phyloP scores from a whole-genome alignment of 1,140 invertebrate species.

The Ostrea edulis region DNA sequence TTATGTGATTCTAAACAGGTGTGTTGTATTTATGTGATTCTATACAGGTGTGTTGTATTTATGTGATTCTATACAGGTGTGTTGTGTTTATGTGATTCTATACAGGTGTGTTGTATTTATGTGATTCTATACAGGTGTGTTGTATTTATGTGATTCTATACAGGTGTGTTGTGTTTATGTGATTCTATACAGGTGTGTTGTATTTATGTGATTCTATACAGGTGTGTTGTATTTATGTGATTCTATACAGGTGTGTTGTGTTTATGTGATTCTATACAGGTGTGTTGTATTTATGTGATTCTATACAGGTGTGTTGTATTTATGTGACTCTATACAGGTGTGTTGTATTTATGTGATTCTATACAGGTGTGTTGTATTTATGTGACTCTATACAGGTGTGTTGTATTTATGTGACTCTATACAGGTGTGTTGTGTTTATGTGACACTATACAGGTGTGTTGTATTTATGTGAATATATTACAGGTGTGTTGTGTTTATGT shows the following conservation, averaged over 20 bases:
- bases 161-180: too few relatives aligned
- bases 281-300: not conserved
- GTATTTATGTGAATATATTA: too few relatives aligned
- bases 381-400: not conserved
- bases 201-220: not conserved
- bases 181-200: not conserved
- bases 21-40: too few relatives aligned
- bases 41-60: not conserved
- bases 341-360: too few relatives aligned
- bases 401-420: not conserved
- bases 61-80: not conserved
- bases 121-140: not conserved
- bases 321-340: too few relatives aligned
- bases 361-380: constrained; percentile 61
- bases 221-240: not conserved
- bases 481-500: not conserved
- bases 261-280: not conserved
- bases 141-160: too few relatives aligned
- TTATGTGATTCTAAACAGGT: too few relatives aligned
- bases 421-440: not conserved
- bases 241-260: too few relatives aligned
- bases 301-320: not conserved
- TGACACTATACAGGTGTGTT: too few relatives aligned
- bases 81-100: not conserved
- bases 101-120: too few relatives aligned